phyloP scores from a whole-genome alignment of 2,797 vertebrate genomes.

The Nannoperca obscura region DNA sequence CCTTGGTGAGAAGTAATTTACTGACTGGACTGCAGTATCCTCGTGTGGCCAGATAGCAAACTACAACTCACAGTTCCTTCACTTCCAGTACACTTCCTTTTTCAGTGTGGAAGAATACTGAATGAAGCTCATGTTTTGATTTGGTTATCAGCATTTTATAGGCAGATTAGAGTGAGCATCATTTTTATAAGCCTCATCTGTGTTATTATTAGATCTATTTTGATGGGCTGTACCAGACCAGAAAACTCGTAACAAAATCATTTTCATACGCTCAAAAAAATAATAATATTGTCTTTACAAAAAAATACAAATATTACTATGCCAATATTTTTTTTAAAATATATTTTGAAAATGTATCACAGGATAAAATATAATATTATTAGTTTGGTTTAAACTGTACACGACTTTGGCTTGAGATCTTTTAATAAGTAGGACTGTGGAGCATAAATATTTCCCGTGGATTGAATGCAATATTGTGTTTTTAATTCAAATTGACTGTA shows the following conservation, averaged over 20 bases:
- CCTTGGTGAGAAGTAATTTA: neutral
- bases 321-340: neutral
- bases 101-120: neutral
- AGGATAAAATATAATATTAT: neutral
- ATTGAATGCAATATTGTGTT: neutral
- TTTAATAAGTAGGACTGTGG: neutral
- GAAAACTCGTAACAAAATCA: neutral
- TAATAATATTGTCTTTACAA: neutral
- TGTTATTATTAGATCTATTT: constrained; percentile 10
- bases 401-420: neutral
- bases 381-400: neutral
- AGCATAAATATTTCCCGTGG: neutral
- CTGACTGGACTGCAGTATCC: constrained; percentile 61
- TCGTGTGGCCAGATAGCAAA: constrained; percentile 72
- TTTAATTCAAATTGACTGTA: neutral
- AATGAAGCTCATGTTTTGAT: neutral
- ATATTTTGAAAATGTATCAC: neutral
- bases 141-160: neutral
- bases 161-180: neutral
- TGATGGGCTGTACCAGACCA: neutral
- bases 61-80: constrained; percentile 49
- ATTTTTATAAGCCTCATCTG: constrained; percentile 10
- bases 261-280: neutral
- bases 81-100: neutral
- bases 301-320: neutral